Base-by-base conservation (phyloP, 2,113 vertebrate genomes). In the Poecile atricapillus region DNA sequence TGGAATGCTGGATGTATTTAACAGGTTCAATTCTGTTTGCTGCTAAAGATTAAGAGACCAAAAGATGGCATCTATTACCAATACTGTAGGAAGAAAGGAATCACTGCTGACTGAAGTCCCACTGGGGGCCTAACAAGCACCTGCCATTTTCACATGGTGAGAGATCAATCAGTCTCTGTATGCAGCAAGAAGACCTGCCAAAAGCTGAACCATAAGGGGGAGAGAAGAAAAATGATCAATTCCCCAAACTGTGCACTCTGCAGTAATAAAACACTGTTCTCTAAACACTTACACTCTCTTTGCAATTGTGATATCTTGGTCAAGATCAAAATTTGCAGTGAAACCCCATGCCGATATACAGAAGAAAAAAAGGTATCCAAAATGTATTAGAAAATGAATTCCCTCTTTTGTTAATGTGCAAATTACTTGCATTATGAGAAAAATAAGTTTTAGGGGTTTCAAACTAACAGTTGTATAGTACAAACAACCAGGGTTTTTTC, bases 141-240 rank as follows among this genome's bases (percentile, higher is more conserved):
- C 94, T 95, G 90, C 89, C 96, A 91, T 90, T 95, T 96, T 63
- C 87, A 91, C 7, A 2, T 18, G 5, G 80, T 52, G 73, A 86
- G 78, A 95, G 92, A 97, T 94, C 94, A 94, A 90, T 97, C 90
- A 94, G 81, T 21, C 88, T 88, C 81, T 74, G 71, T 68, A 43
- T 68, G 76, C 56, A 82, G 90, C 77, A 76, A 95, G 79, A 63
- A 0, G 41, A 94, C 76, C 82, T 95, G 95, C 62, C 92, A 96
- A 95, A 87, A 96, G 52, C 89, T 90, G 83, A 96, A 39, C 83
- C 75, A 71, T 39, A 77, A 89, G 56, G 31, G 28, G 23, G 22
- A 89, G 30, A 92, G 59, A 95, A 94, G 89, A 93, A 90, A 97
- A 96, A 96, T 90, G n/a, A 95, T 93, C 83, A 95, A 47, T 96